A percentile compares a stretch with the other conserved stretches of the same genome.
Evolutionary conservation across 2,888 invertebrate genomes (phyloP).

Genomic region (Hipparchia sbordonii): DNA sequence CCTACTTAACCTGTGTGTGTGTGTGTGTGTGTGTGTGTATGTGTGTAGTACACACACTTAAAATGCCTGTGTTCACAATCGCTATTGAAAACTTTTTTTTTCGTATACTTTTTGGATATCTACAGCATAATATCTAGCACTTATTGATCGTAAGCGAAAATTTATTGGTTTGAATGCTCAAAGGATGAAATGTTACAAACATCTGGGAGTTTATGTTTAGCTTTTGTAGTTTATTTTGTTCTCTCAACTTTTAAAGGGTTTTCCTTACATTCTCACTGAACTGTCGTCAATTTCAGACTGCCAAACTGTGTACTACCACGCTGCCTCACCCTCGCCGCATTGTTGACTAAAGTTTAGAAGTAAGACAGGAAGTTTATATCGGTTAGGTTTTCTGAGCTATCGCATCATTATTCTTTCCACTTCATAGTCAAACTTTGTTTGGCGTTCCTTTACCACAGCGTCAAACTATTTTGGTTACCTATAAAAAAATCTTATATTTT

Average conservation of each 20-base stretch:
- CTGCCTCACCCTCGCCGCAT: conserved; percentile 4
- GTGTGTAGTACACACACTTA: no score
- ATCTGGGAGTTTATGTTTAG: conserved; percentile 2
- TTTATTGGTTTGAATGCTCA: not conserved
- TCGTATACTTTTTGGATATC: no score
- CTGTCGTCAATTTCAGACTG: conserved; percentile 14
- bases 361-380: conserved; percentile 7
- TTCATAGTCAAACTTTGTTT: not conserved
- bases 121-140: no score
- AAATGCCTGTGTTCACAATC: no score
- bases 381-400: not conserved
- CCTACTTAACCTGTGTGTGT: no score
- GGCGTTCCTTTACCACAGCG: not conserved
- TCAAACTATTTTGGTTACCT: not conserved
- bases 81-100: no score
- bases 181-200: not conserved
- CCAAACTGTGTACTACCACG: conserved; percentile 1
- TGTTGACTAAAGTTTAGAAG: conserved; percentile 11
- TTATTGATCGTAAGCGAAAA: not conserved
- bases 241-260: not conserved
- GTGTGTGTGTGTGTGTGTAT: no score
- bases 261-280: not conserved
- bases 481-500: no score
- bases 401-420: not conserved
- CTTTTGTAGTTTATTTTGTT: conserved; percentile 5